Evolutionary conservation across 2,113 vertebrate species (phyloP), one percentile per base, ranked within the genome.

Genomic region (Natator depressus): DNA sequence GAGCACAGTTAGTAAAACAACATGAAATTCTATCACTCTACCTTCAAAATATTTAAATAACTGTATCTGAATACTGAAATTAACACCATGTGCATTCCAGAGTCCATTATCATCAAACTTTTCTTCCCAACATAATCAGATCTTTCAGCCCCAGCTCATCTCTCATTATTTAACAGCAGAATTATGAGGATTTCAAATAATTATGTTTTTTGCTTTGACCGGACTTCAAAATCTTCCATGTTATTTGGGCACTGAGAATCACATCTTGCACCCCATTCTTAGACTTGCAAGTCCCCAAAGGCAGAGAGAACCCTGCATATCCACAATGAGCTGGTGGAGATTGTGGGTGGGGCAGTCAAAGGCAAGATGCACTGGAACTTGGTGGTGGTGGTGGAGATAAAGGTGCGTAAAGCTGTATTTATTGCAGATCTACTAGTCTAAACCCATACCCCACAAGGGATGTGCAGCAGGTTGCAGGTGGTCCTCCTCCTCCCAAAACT

Each of bases 381-480:
- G 31, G 62, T 65, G 62, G 62, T 65, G 59, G 27, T 29, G 57
- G 57, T 13, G 57, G 57, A 59, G 57, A 31, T 35, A 5, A 16
- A 65, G 6, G 59, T 35, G 49, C 1, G 17, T 35, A 20, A 80
- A 69, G 1, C 31, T 8, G 22, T 38, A 31, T 47, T 72, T 31
- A 7, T 8, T 10, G 31, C 29, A 65, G 29, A 65, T 65, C 59
- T 31, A 8, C 31, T 55, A 6, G 31, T 7, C 13, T 65, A 65
- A 65, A 57, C 20, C 46, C 5, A 0, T 1, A 7, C 53, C 19
- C 50, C 49, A 50, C 25, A 1, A 3, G 8, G 11, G 8, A 38
- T 31, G 49, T 42, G 17, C 54, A 84, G 72, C 22, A 50, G 0
- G 0, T 14, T 4, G 42, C 46, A 22, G 31, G 11, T 10, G 42